Base-by-base conservation (phyloP, 2,888 invertebrate species). In the Cordilura impudica region DNA sequence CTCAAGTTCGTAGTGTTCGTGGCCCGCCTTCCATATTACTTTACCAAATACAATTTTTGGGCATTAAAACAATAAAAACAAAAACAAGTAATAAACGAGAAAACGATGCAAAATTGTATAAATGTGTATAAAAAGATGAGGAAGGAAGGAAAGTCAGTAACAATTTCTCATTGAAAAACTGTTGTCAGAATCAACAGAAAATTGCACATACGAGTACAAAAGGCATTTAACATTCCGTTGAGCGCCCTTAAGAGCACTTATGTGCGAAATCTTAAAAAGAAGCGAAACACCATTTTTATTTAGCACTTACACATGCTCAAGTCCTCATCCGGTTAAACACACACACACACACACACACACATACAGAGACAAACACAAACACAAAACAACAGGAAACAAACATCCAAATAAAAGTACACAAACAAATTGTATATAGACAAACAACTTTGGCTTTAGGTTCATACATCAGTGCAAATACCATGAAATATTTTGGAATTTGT, bases 211-310 rank as follows among this genome's bases (percentile, higher is more conserved):
- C 69, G 65, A 69, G 61, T 54, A 65, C 69, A 73, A 76, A 81
- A 70, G 66, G 70, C 81, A 74, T 77, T 81, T 77, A 73, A 81
- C 74, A 77, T 77, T 81, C 65, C 47, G 73, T 67, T 77, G 81
- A 67, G 72, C 71, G 67, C 81, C 72, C 82, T 82, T 82, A 82
- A 82, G 81, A 81, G 82, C 81, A 81, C 82, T 82, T 82, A 81
- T 81, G 82, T 70, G 81, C 74, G 60, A 78, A 78, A 78, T 78
- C 78, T 78, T 78, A 81, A 75, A 79, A 77, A 80, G 76, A 79
- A 77, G 61, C 77, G 70, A 81, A 77, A 77, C 77, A 81, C 71
- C 78, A 78, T 81, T 81, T 81, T 81, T 81, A 81, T 82, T 78
- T 81, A 72, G 74, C 78, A 81, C 81, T 78, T 81, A 78, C 82